Percentiles rank a stretch among this genome's conserved stretches.
Evolutionary conservation across 2,888 invertebrate species (phyloP).

Genomic region (Drosophila picticornis): DNA sequence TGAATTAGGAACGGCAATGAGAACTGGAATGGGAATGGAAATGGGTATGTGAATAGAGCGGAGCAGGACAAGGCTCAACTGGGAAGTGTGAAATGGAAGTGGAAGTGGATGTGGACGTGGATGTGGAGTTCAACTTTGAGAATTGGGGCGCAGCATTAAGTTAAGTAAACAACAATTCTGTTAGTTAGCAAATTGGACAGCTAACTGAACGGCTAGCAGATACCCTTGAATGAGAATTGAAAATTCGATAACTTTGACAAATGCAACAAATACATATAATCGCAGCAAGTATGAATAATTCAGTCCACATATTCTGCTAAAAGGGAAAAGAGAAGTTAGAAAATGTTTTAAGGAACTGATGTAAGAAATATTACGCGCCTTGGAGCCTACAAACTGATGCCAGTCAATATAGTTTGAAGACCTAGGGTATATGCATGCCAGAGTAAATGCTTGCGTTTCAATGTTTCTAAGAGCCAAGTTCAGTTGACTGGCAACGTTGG

Average conservation of each 20-base stretch:
- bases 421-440: conserved; percentile 11
- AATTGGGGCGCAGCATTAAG: conserved; percentile 7
- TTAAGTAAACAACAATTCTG: conserved; percentile 29
- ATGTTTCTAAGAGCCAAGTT: conserved; percentile 25
- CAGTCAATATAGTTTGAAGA: neutral
- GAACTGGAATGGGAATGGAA: neutral
- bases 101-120: neutral
- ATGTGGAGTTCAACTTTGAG: neutral
- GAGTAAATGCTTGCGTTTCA: neutral
- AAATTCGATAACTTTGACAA: neutral
- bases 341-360: neutral
- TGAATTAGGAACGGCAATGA: neutral
- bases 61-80: neutral
- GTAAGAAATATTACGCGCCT: too few species aligned
- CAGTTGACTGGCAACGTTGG: conserved; percentile 57
- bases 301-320: too few species aligned
- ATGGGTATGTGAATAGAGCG: neutral
- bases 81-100: conserved; percentile 20
- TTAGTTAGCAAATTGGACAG: conserved; percentile 8
- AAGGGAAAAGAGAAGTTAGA: neutral
- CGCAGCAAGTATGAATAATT: neutral
- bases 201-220: conserved; percentile 7
- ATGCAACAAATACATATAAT: neutral
- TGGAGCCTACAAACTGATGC: neutral
- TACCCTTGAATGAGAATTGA: conserved; percentile 14